phyloP scores from a whole-genome alignment of 1,140 invertebrate genomes.

The Physella acuta region DNA sequence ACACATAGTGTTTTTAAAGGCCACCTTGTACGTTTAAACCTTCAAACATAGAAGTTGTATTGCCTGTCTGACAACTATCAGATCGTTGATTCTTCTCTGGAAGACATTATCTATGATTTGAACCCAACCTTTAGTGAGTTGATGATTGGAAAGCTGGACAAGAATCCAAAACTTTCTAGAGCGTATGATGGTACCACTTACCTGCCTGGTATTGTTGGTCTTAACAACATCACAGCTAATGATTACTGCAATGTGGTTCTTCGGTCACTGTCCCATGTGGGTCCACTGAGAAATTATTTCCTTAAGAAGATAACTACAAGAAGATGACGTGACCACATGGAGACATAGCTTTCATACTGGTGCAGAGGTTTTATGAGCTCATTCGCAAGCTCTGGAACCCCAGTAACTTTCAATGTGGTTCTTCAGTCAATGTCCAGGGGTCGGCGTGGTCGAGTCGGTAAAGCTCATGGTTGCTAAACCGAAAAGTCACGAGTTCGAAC shows the following conservation, averaged over 20 bases:
- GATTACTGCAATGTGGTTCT: conserved; percentile 99
- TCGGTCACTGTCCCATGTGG: no score
- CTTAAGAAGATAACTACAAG: conserved; percentile 88
- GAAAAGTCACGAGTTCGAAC: no score
- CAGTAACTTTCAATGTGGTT: no score
- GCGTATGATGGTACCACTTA: conserved; percentile 97
- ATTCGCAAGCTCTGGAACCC: conserved; percentile 99
- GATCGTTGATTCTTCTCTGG: conserved; percentile 97
- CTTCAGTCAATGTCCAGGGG: no score
- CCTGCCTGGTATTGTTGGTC: conserved; percentile 88
- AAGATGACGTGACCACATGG: conserved; percentile 87
- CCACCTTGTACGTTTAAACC: conserved; percentile 97
- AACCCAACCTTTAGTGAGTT: conserved; percentile 91
- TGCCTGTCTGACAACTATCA: conserved; percentile 99
- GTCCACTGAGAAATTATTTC: conserved; percentile 92
- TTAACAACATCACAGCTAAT: conserved; percentile 94
- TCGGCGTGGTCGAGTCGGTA: no score
- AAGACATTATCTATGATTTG: conserved; percentile 98
- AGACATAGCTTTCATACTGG: conserved; percentile 73
- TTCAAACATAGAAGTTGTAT: conserved; percentile 97
- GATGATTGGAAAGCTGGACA: conserved; percentile 81
- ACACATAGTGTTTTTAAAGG: conserved; percentile 96
- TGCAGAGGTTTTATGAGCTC: conserved; percentile 95
- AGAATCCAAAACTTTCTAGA: conserved; percentile 81
- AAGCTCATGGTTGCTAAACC: no score